Percentiles rank a stretch among this genome's conserved stretches.
phyloP scores from a whole-genome alignment of 2,888 invertebrate species.

The Pycnomerus fuliginosus region DNA sequence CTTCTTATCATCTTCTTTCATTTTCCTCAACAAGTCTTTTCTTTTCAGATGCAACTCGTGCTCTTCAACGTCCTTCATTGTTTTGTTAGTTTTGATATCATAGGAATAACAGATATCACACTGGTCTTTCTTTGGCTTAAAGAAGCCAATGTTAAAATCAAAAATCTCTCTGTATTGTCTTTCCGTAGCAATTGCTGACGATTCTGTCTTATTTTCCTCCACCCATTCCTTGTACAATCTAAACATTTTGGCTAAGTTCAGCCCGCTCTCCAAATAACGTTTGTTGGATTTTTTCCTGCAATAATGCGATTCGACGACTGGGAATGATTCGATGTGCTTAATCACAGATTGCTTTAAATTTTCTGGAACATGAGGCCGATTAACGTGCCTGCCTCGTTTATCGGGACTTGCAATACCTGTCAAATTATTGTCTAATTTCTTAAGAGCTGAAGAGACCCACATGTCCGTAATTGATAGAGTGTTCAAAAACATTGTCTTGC shows the following conservation, averaged over 20 bases:
- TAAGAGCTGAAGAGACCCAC: conserved; percentile 3
- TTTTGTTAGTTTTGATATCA: conserved; percentile 3
- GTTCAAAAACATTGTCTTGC: conserved; percentile 8
- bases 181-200: neutral
- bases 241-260: neutral
- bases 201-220: neutral
- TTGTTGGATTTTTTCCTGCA: neutral
- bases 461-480: conserved; percentile 1
- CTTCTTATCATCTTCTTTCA: conserved; percentile 6
- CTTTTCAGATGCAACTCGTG: conserved; percentile 2
- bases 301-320: neutral
- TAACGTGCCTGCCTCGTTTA: conserved; percentile 4
- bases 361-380: conserved; percentile 4
- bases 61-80: conserved; percentile 2
- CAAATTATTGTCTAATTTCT: conserved; percentile 2
- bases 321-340: conserved; percentile 6
- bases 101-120: conserved; percentile 6
- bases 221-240: neutral
- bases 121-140: conserved; percentile 14
- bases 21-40: conserved; percentile 6
- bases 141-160: conserved; percentile 9
- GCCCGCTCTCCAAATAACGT: conserved; percentile 4
- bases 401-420: neutral
- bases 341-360: neutral
- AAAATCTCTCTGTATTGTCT: conserved; percentile 6